Conservation (phyloP, 2,888 invertebrate genomes). For the Malacosoma neustria region DNA sequence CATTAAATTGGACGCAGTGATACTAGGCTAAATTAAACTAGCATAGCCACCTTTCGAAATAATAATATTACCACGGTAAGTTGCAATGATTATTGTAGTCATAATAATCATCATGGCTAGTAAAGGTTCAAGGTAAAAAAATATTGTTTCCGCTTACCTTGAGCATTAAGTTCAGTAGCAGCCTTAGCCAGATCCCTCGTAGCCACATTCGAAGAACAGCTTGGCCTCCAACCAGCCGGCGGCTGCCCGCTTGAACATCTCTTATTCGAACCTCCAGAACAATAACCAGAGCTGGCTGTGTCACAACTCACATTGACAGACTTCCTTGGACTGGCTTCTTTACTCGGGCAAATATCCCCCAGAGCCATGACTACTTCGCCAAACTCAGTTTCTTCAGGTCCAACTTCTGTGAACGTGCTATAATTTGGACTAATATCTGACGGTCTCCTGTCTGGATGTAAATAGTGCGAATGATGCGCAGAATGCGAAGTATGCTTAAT, state of each 20-base stretch:
- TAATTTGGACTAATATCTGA: slow-evolving; percentile 68
- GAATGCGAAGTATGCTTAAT: slow-evolving; percentile 85
- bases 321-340: slow-evolving; percentile 67
- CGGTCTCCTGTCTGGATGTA: slow-evolving; percentile 61
- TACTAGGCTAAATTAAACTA: too few relatives aligned
- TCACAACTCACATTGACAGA: slow-evolving; percentile 68
- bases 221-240: slow-evolving; percentile 73
- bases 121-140: too few relatives aligned
- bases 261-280: slow-evolving; percentile 65
- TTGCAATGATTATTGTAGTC: too few relatives aligned
- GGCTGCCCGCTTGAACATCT: slow-evolving; percentile 65
- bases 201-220: slow-evolving; percentile 76
- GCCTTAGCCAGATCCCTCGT: slow-evolving; percentile 75
- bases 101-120: too few relatives aligned
- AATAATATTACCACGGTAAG: too few relatives aligned
- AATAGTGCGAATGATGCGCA: slow-evolving; percentile 75
- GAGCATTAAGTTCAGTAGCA: slow-evolving; percentile 81
- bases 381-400: slow-evolving; percentile 61
- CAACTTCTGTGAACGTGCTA: slow-evolving; percentile 67
- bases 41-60: too few relatives aligned
- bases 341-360: slow-evolving; percentile 61
- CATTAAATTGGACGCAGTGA: too few relatives aligned
- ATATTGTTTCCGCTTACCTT: slow-evolving; percentile 73
- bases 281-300: slow-evolving; percentile 66
- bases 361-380: slow-evolving; percentile 56